Evolutionary conservation across 2,113 vertebrate genomes (phyloP).

Genomic region (Chroicocephalus ridibundus): DNA sequence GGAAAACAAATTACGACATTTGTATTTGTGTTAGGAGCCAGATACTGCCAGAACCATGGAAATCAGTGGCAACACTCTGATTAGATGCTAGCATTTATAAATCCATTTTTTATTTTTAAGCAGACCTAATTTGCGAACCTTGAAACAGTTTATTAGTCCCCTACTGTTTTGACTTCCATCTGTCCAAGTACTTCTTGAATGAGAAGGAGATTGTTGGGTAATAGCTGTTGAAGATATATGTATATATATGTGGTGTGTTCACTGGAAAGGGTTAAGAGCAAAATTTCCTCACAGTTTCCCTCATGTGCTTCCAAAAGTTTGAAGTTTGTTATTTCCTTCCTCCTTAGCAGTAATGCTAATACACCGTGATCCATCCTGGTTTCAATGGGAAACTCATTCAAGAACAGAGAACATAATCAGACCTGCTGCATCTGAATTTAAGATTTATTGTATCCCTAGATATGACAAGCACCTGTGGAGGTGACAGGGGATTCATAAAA

Average conservation of each 20-base stretch:
- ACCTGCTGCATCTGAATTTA: background rate
- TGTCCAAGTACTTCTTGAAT: background rate
- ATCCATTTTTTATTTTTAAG: constrained; percentile 33
- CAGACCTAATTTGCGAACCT: constrained; percentile 15
- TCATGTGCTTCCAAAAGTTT: background rate
- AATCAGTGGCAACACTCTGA: background rate
- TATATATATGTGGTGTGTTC: background rate
- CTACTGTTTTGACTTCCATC: constrained; percentile 8
- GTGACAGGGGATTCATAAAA: background rate
- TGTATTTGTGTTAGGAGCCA: constrained; percentile 28
- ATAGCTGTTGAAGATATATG: background rate
- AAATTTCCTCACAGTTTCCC: background rate
- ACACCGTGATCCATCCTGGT: background rate
- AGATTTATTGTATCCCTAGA: background rate
- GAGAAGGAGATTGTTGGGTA: background rate
- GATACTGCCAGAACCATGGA: constrained; percentile 15
- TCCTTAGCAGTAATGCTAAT: background rate
- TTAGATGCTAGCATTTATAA: background rate
- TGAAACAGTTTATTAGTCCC: constrained; percentile 24
- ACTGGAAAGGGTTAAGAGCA: background rate
- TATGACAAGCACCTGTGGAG: background rate
- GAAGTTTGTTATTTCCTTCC: background rate
- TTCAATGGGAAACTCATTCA: background rate
- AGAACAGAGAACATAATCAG: background rate
- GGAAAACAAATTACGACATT: constrained; percentile 48